These are phyloP conservation scores for Pseudomyrmex concolor DNA, from an alignment of 1,140 invertebrate genomes.

Conservation along the genomic window DNA sequence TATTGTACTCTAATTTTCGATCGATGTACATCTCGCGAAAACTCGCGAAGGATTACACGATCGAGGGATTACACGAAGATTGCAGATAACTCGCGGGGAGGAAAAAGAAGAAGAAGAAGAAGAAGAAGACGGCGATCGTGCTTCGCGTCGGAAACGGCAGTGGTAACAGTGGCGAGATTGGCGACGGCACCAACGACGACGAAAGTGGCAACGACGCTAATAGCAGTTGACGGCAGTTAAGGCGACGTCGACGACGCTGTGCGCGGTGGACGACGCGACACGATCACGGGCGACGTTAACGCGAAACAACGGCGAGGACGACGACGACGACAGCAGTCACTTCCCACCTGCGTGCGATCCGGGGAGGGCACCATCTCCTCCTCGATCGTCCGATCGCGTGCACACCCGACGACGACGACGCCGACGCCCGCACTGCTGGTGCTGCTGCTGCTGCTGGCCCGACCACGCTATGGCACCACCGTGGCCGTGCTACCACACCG, in stretches of 20 bases:
- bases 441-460: slow-evolving; percentile 16
- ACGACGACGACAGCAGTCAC: slow-evolving; percentile 57
- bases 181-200: slow-evolving; percentile 9
- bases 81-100: neutral
- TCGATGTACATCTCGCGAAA: neutral
- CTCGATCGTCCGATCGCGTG: slow-evolving; percentile 69
- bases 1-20: neutral
- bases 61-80: neutral
- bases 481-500: slow-evolving; percentile 66
- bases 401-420: slow-evolving; percentile 71
- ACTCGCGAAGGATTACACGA: neutral
- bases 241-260: slow-evolving; percentile 2
- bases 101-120: too few species aligned
- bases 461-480: slow-evolving; percentile 56
- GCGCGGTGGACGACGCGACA: neutral
- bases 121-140: slow-evolving; percentile 14
- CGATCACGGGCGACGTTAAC: slow-evolving; percentile 25
- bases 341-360: slow-evolving; percentile 62
- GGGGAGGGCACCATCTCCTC: slow-evolving; percentile 71
- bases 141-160: slow-evolving; percentile 66
- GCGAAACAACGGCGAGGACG: slow-evolving; percentile 20
- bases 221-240: neutral
- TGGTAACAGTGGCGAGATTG: slow-evolving; percentile 69
- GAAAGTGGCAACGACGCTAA: neutral
- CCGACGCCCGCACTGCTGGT: slow-evolving; percentile 67